Conservation (phyloP, 2,888 invertebrate species). For the Helicoverpa assulta region DNA sequence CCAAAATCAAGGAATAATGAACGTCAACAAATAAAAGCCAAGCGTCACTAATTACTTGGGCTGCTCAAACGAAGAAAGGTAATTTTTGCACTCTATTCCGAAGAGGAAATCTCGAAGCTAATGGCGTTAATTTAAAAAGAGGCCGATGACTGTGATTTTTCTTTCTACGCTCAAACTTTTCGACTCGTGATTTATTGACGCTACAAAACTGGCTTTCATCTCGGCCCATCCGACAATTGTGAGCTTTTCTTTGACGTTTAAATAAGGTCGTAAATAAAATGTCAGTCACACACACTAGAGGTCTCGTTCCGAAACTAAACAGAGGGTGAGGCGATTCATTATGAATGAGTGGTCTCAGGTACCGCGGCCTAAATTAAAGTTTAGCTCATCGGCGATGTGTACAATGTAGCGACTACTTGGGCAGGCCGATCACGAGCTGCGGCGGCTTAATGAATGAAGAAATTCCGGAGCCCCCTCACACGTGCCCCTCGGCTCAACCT, state of each 20-base stretch:
- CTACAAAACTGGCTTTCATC: constrained; percentile 67
- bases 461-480: constrained; percentile 81
- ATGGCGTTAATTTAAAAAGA: constrained; percentile 90
- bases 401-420: constrained; percentile 78
- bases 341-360: constrained; percentile 83
- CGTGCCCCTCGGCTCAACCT: constrained; percentile 72
- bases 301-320: constrained; percentile 77
- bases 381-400: constrained; percentile 81
- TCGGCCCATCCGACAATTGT: constrained; percentile 49
- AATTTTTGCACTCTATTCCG: constrained; percentile 89
- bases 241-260: constrained; percentile 63
- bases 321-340: constrained; percentile 83
- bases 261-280: constrained; percentile 75
- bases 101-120: constrained; percentile 88
- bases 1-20: constrained; percentile 88
- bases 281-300: constrained; percentile 82
- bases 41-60: constrained; percentile 90
- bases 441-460: constrained; percentile 88
- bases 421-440: constrained; percentile 84
- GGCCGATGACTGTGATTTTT: constrained; percentile 89
- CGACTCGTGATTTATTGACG: constrained; percentile 85
- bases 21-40: constrained; percentile 90
- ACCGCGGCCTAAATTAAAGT: constrained; percentile 86
- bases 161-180: constrained; percentile 79
- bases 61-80: constrained; percentile 86